Base-by-base conservation (phyloP, 2,797 vertebrate species). In the Pteropus rufus region DNA sequence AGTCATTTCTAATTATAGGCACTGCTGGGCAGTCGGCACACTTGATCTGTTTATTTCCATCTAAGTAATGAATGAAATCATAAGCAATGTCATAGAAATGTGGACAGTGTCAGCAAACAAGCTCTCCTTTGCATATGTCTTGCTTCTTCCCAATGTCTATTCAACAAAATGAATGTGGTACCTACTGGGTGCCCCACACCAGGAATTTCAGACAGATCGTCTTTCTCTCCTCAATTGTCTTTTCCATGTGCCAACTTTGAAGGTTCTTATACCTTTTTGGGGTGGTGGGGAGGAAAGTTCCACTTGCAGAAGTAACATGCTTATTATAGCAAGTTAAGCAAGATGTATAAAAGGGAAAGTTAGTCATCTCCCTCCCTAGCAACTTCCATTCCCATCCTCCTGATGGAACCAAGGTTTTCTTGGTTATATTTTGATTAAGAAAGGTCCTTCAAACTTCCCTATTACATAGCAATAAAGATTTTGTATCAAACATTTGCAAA, bases 271-370 rank as follows among this genome's bases (percentile, higher is more conserved):
- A 82, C 18, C 14, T 85, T 73, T 75, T 16, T 15, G 15, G 49
- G 14, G 15, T 15, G 15, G 49, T 3, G 15, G 15, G 49, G 49
- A 49, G 49, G 15, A 49, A 49, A 49, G 4, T 16, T 49, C 34
- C 29, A 46, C 52, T 91, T 89, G 56, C 29, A 85, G 54, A 90
- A 95, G 84, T 60, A 86, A 93, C 93, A 4, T 54, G 70, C 41
- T 94, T 93, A 93, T 44, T 31, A n/a, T 24, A 94, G 54, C 93
- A 88, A 95, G 62, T 73, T 24, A 90, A 87, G 62, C 26, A 36
- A 24, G 1, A 79, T 92, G 93, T 60, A 69, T 46, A 95, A 65
- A 92, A 87, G 34, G 77, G 21, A 81, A 95, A 97, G 70, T 1
- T 1, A 89, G n/a, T 94, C 76, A 56, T 83, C 62, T 90, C 23